A percentile compares a stretch with the other conserved stretches of the same genome.
These are phyloP conservation scores for Chiroxiphia lanceolata DNA, from an alignment of 2,797 vertebrate species.

Conservation along the genomic window DNA sequence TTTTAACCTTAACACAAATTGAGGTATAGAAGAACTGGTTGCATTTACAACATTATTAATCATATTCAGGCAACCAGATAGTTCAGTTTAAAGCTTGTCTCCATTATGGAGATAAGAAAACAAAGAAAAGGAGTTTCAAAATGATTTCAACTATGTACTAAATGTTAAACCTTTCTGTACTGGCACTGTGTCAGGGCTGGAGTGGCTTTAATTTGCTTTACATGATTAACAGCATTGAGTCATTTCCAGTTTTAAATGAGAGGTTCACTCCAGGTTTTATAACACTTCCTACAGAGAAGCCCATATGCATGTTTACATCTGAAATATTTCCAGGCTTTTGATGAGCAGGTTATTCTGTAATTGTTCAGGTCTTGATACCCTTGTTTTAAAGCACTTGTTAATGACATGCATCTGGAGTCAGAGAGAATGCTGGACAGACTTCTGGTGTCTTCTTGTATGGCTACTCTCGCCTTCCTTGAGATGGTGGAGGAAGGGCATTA, in stretches of 20 bases:
- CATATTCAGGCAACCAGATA: not conserved
- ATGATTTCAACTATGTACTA: not conserved
- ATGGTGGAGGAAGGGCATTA: not conserved
- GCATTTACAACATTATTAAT: not conserved
- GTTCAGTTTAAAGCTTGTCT: not conserved
- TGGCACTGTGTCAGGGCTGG: not conserved
- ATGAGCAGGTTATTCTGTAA: not conserved
- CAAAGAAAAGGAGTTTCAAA: not conserved
- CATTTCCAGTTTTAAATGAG: constrained; percentile 11
- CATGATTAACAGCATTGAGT: not conserved
- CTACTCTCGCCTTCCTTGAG: not conserved
- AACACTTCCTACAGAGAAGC: not conserved
- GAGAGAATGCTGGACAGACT: not conserved
- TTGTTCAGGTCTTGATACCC: not conserved
- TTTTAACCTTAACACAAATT: not conserved
- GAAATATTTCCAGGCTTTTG: not conserved
- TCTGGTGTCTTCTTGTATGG: not conserved
- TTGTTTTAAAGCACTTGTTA: not conserved
- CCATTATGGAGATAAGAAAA: not conserved
- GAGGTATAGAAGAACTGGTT: not conserved
- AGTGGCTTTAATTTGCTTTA: constrained; percentile 40
- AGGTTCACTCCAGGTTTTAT: constrained; percentile 31
- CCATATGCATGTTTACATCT: not conserved
- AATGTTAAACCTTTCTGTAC: not conserved
- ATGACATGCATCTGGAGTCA: not conserved